Evolutionary conservation across 2,113 vertebrate genomes (phyloP).

Genomic region (Saguinus midas): DNA sequence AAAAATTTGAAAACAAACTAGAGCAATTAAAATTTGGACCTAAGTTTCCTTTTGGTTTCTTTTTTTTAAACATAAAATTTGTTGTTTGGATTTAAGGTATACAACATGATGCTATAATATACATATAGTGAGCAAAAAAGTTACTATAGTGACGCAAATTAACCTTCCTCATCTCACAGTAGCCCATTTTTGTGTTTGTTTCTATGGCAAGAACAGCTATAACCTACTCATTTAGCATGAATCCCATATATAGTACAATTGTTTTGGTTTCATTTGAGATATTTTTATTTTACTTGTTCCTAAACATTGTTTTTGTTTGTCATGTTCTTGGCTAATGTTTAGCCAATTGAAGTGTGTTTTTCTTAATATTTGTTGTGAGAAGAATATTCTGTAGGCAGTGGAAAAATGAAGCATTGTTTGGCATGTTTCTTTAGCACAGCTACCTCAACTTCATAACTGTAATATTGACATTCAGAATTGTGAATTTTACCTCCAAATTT

Average conservation of each 20-base stretch:
- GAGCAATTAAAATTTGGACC: background rate
- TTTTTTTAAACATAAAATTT: background rate
- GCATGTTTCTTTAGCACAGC: background rate
- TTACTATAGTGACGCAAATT: background rate
- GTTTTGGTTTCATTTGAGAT: background rate
- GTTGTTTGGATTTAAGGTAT: background rate
- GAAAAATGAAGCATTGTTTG: background rate
- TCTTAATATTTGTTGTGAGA: background rate
- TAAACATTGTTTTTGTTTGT: background rate
- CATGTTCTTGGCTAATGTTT: background rate
- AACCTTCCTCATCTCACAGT: background rate
- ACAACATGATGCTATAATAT: background rate
- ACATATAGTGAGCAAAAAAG: background rate
- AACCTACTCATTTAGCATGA: background rate
- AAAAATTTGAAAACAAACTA: background rate
- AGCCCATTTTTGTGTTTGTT: background rate
- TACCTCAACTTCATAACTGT: background rate
- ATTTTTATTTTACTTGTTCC: background rate
- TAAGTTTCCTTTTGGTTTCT: background rate
- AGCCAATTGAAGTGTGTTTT: background rate
- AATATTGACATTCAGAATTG: background rate
- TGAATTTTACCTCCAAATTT: slow-evolving; percentile 27
- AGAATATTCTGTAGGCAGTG: background rate
- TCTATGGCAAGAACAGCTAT: background rate
- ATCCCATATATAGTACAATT: background rate